Base-by-base conservation (phyloP, 1,140 invertebrate species). In the Neotoxoptera formosana region DNA sequence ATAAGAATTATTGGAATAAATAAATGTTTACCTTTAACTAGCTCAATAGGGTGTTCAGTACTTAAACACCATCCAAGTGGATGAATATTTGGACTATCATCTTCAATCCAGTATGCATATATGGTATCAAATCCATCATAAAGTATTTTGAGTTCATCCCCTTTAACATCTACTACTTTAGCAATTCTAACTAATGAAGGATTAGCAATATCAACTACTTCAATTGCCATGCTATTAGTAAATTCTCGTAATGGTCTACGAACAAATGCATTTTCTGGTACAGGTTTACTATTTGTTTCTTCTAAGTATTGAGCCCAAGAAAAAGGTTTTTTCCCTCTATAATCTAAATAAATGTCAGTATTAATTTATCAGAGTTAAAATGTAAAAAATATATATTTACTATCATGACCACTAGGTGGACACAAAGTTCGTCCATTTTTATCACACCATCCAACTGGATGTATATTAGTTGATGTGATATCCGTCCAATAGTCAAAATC, bases 401-500 rank as follows among this genome's bases (percentile, higher is more conserved):
- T 87, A 94, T 93, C 93, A n/a, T 96, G 95, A 97, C 97, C 97
- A 95, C 98, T 98, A 20, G 99, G 99, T 41, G 98, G 97, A 41
- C 98, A 98, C 8, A 99, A 95, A 90, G 96, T 95, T 93, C 97
- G 96, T 8, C 97, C 97, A 95, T 98, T 97, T 88, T 98, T 96
- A 94, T 97, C 96, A 95, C 98, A 99, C 98, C 98, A 99, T 91
- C 98, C 98, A 23, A 99, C 97, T 9, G 98, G 98, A 96, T 99
- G 98, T 93, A 99, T 98, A 95, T 98, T 98, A 1, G 98, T 98
- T 1, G 98, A 99, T 60, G 96, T 97, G 0, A 97, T 96, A 94
- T 98, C 97, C 88, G 98, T 97, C 98, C 98, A 99, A 95, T 98
- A 98, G 95, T 99, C 98, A 95, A 98, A 99, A 94, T 97, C 97